Percentiles rank a stretch among this genome's conserved stretches.
Evolutionary conservation across 2,888 invertebrate species (phyloP).

Genomic region (Hirtodrosophila alboralis): DNA sequence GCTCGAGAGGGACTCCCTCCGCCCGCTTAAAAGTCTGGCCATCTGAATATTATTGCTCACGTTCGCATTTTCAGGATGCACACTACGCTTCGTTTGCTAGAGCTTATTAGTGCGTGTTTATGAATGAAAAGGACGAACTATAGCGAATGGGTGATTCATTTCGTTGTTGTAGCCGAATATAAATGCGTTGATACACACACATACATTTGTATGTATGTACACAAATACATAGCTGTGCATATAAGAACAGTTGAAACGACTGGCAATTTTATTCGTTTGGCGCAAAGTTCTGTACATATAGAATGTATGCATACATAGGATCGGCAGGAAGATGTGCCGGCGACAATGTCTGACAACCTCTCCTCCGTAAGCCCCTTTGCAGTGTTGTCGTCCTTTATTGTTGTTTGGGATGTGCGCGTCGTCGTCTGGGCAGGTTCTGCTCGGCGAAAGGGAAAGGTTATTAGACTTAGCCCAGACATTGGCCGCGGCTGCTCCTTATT

Average conservation of each 20-base stretch:
- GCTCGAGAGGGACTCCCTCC: no score
- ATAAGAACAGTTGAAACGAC: conserved; percentile 25
- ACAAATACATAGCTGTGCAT: not conserved
- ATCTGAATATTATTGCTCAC: conserved; percentile 59
- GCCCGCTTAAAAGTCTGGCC: conserved; percentile 34
- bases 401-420: conserved; percentile 37
- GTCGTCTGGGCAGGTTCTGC: conserved; percentile 36
- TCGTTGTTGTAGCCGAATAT: conserved; percentile 4
- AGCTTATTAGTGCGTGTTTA: conserved; percentile 6
- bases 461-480: conserved; percentile 77
- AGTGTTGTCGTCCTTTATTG: conserved; percentile 27
- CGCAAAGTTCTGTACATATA: conserved; percentile 38
- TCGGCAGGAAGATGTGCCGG: conserved; percentile 43
- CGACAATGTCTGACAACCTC: conserved; percentile 21
- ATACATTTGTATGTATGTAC: not conserved
- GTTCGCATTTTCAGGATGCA: conserved; percentile 52
- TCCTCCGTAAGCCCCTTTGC: conserved; percentile 4
- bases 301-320: conserved; percentile 37
- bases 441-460: conserved; percentile 79
- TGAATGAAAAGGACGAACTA: conserved; percentile 3
- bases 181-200: not conserved
- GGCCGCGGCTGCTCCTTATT: conserved; percentile 60
- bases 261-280: conserved; percentile 50
- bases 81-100: conserved; percentile 34
- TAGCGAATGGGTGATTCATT: conserved; percentile 10